A percentile compares a stretch with the other conserved stretches of the same genome.
These are phyloP conservation scores for Urocolius indicus DNA, from an alignment of 2,113 vertebrate genomes.

Conservation along the genomic window DNA sequence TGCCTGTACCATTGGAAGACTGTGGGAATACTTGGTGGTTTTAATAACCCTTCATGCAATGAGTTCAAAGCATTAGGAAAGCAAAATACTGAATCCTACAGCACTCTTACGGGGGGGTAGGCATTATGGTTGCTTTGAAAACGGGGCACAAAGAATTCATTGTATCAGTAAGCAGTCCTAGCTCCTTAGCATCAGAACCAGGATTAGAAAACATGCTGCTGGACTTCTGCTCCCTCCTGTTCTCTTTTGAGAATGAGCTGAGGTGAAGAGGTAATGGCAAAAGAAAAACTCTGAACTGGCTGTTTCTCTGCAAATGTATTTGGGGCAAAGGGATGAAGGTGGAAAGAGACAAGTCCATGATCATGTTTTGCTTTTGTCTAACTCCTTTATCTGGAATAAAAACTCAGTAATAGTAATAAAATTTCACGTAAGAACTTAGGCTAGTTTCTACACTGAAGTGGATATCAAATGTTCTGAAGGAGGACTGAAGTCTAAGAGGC, in stretches of 20 bases:
- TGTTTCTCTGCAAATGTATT: neutral
- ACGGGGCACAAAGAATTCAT: conserved; percentile 13
- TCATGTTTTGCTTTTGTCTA: neutral
- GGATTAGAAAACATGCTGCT: conserved; percentile 20
- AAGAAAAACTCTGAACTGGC: neutral
- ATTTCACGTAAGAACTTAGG: neutral
- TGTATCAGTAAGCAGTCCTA: neutral
- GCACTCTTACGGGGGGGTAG: neutral
- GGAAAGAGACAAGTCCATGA: neutral
- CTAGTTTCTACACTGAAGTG: neutral
- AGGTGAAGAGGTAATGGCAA: neutral
- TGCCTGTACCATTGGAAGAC: neutral
- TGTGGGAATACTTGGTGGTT: neutral
- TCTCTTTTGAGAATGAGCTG: neutral
- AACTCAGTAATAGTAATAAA: neutral
- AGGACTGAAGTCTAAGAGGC: neutral
- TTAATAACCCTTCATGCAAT: neutral
- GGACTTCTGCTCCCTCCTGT: neutral
- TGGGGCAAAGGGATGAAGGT: neutral
- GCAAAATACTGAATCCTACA: neutral
- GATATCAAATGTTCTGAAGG: neutral
- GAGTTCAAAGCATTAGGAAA: conserved; percentile 32
- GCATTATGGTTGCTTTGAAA: conserved; percentile 29
- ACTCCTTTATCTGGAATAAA: neutral
- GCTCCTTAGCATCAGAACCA: conserved; percentile 6